Evolutionary conservation across 2,797 vertebrate genomes (phyloP).

Genomic region (Phylloscopus collybita): DNA sequence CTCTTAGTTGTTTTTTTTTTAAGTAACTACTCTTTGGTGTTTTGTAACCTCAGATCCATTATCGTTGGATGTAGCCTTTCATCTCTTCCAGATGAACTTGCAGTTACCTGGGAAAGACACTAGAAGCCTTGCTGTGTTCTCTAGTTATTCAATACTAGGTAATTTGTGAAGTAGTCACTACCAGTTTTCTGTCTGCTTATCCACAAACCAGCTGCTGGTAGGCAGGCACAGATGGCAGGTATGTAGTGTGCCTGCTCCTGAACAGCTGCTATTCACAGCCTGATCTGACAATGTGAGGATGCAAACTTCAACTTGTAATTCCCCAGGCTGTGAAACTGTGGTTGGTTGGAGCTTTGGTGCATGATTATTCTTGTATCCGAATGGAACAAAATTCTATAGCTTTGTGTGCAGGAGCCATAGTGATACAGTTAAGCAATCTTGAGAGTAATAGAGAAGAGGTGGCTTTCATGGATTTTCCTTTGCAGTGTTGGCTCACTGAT

Average conservation of each 20-base stretch:
- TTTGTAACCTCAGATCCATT: not conserved
- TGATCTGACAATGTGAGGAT: not conserved
- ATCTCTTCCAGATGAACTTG: not conserved
- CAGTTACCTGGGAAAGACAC: not conserved
- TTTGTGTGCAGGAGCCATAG: not conserved
- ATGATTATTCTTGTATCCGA: not conserved
- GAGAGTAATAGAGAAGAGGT: not conserved
- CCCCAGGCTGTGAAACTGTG: not conserved
- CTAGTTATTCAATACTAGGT: not conserved
- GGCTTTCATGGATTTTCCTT: not conserved
- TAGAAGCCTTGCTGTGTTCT: not conserved
- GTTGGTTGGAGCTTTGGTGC: not conserved
- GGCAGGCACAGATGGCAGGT: not conserved
- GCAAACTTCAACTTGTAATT: not conserved
- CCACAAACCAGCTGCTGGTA: not conserved
- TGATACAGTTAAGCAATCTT: not conserved
- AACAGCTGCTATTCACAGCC: not conserved
- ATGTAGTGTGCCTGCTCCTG: not conserved
- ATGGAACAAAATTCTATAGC: not conserved
- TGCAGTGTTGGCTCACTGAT: not conserved
- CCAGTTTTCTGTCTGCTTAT: not conserved
- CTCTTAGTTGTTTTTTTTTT: not conserved
- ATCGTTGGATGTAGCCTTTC: not conserved
- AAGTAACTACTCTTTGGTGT: not conserved
- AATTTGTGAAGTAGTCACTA: not conserved